These are phyloP conservation scores for Oikopleura vanhoeffeni DNA, from an alignment of 23 tunicate species.

Conservation along the genomic window DNA sequence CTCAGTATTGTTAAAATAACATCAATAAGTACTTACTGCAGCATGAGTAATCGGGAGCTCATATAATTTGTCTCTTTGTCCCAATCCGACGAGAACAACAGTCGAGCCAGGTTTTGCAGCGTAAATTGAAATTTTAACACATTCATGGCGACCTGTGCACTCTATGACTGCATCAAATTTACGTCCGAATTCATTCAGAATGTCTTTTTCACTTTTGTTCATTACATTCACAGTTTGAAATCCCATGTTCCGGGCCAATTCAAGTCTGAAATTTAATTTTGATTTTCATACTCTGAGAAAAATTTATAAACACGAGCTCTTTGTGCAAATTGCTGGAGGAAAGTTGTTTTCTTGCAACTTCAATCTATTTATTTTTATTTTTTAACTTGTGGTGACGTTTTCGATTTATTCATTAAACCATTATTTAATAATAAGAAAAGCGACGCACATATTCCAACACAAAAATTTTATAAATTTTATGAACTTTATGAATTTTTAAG, in stretches of 20 bases:
- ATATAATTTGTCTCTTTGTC: not conserved
- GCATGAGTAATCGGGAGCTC: slow-evolving; percentile 13
- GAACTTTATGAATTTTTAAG: no score
- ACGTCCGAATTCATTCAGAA: not conserved
- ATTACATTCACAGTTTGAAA: not conserved
- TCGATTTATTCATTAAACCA: no score
- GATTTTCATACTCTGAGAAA: no score
- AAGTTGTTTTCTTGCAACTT: no score
- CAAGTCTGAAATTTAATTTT: not conserved
- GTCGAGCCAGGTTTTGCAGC: slow-evolving; percentile 7
- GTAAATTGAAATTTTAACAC: not conserved
- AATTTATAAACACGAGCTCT: no score
- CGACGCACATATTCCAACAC: no score
- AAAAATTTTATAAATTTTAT: no score
- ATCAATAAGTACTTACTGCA: not conserved
- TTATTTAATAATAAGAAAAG: no score
- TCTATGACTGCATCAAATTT: slow-evolving; percentile 6
- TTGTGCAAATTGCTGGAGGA: no score
- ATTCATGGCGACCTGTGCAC: not conserved
- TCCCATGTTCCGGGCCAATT: not conserved
- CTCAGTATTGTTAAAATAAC: no score
- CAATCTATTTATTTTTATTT: no score
- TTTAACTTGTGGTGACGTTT: no score
- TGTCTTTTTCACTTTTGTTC: not conserved
- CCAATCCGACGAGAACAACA: slow-evolving; percentile 14